Percentiles rank a stretch among this genome's conserved stretches.
Conservation (phyloP, 2,888 invertebrate species). For the Tubulanus polymorphus region DNA sequence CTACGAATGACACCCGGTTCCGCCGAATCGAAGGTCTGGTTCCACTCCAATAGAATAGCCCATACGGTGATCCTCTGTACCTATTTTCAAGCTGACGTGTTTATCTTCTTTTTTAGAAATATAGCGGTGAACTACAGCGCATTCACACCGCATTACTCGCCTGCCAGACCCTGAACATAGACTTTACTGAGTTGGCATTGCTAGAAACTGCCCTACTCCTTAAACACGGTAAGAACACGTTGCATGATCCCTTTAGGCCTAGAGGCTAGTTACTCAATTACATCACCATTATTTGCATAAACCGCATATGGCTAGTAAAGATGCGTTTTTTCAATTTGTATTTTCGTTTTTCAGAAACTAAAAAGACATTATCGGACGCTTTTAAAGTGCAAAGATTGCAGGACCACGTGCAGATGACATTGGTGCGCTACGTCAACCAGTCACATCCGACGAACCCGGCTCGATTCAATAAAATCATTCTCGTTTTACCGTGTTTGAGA, state of each 20-base stretch:
- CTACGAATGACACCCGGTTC: too few relatives aligned
- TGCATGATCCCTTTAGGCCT: too few relatives aligned
- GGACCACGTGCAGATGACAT: constrained; percentile 28
- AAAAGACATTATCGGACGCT: constrained; percentile 16
- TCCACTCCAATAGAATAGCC: too few relatives aligned
- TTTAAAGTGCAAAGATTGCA: constrained; percentile 21
- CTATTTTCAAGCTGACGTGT: too few relatives aligned
- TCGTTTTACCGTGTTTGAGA: constrained; percentile 20
- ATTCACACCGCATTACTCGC: constrained; percentile 19
- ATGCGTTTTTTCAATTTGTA: background rate
- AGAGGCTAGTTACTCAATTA: too few relatives aligned
- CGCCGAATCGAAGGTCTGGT: too few relatives aligned
- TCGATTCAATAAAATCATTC: constrained; percentile 25
- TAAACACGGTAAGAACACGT: constrained; percentile 20
- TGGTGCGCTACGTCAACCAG: constrained; percentile 28
- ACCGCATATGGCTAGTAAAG: background rate
- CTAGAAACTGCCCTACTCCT: constrained; percentile 28
- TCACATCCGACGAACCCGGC: constrained; percentile 21
- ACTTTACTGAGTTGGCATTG: constrained; percentile 27
- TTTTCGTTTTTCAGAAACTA: constrained; percentile 23
- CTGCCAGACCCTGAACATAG: constrained; percentile 25
- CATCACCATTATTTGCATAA: too few relatives aligned
- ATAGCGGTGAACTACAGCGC: constrained; percentile 6
- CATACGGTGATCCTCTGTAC: too few relatives aligned
- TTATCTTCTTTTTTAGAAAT: too few relatives aligned